phyloP scores from a whole-genome alignment of 2,888 invertebrate species.

The Cremastinae sp. region DNA sequence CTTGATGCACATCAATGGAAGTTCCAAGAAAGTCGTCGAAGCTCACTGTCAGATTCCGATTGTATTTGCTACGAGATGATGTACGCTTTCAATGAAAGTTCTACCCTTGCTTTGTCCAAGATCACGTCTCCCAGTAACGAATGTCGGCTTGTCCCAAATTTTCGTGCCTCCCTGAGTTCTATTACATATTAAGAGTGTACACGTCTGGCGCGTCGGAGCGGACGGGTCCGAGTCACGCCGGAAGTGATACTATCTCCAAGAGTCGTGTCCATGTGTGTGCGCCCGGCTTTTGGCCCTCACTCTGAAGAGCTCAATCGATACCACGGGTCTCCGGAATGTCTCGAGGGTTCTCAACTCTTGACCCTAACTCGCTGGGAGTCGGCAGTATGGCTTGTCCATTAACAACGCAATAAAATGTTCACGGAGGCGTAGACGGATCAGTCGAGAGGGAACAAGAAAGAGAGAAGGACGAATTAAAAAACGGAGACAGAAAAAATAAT shows the following conservation, averaged over 20 bases:
- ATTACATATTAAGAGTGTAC: constrained; percentile 26
- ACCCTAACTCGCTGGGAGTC: constrained; percentile 47
- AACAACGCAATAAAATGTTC: constrained; percentile 34
- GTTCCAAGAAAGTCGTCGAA: constrained; percentile 27
- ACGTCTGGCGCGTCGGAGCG: constrained; percentile 39
- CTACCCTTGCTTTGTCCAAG: constrained; percentile 30
- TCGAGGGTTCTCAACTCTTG: constrained; percentile 63
- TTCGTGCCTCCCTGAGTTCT: constrained; percentile 40
- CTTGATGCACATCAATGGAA: constrained; percentile 31
- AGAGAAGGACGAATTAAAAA: no score
- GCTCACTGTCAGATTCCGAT: constrained; percentile 15
- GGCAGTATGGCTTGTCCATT: not conserved
- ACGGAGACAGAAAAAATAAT: constrained; percentile 12
- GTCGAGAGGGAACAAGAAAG: not conserved
- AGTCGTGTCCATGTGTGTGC: constrained; percentile 38
- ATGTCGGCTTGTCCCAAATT: constrained; percentile 58
- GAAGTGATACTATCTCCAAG: constrained; percentile 61
- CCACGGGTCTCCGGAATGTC: constrained; percentile 61
- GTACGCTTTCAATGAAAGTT: constrained; percentile 32
- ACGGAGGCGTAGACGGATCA: constrained; percentile 36
- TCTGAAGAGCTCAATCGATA: constrained; percentile 58
- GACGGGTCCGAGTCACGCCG: constrained; percentile 62
- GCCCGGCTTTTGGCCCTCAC: constrained; percentile 48
- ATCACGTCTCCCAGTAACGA: constrained; percentile 45
- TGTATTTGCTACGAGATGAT: constrained; percentile 39